A percentile compares a stretch with the other conserved stretches of the same genome.
Conservation (phyloP, 2,888 invertebrate species). For the Zygothrica quintamaculata region DNA sequence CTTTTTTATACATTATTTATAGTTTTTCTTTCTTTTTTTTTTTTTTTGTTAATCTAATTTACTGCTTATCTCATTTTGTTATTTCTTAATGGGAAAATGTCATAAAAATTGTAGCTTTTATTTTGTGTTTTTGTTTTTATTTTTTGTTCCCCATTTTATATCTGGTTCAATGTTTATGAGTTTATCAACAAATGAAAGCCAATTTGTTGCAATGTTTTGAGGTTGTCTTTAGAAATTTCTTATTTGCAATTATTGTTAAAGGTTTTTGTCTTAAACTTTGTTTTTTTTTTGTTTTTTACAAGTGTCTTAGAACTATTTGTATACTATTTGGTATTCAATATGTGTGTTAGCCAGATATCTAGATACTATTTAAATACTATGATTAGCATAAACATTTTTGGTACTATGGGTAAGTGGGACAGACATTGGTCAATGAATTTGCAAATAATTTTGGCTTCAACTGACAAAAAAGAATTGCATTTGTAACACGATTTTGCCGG, state of each 20-base stretch:
- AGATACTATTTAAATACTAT: too few species aligned
- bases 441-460: slow-evolving; percentile 43
- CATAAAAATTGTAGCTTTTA: slow-evolving; percentile 31
- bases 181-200: slow-evolving; percentile 35
- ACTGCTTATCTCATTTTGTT: slow-evolving; percentile 38
- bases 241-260: too few species aligned
- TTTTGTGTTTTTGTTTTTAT: background rate
- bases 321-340: too few species aligned
- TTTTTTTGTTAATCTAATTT: too few species aligned
- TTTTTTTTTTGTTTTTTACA: too few species aligned
- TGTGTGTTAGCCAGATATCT: too few species aligned
- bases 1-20: too few species aligned
- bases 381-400: too few species aligned
- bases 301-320: too few species aligned
- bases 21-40: too few species aligned
- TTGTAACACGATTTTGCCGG: slow-evolving; percentile 46
- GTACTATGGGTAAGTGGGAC: too few species aligned
- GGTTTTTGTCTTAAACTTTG: too few species aligned
- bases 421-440: slow-evolving; percentile 50
- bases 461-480: slow-evolving; percentile 34
- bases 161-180: slow-evolving; percentile 27
- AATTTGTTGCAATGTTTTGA: slow-evolving; percentile 12
- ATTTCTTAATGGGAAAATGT: slow-evolving; percentile 45
- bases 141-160: background rate
- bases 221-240: background rate